Percentiles rank a stretch among this genome's conserved stretches.
Conservation (phyloP, 2,888 invertebrate genomes). For the Mactromeris polynyma region DNA sequence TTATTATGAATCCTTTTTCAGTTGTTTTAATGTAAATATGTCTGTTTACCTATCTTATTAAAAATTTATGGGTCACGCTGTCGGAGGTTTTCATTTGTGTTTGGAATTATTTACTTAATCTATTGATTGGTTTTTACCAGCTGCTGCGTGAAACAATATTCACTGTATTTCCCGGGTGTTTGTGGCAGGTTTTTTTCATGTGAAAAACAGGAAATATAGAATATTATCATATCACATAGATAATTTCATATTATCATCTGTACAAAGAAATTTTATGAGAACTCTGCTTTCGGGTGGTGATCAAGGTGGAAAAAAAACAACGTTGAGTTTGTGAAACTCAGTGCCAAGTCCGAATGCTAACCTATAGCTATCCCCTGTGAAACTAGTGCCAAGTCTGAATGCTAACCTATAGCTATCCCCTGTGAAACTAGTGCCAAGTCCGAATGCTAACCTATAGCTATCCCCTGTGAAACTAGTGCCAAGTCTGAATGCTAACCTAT, state of each 20-base stretch:
- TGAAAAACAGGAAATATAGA: slow-evolving; percentile 2
- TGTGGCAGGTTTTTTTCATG: not conserved
- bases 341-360: too few species aligned
- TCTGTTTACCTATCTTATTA: not conserved
- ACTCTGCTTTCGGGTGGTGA: not conserved
- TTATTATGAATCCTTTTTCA: not conserved
- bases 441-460: too few species aligned
- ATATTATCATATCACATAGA: not conserved
- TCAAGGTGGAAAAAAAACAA: not conserved
- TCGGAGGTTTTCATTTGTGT: not conserved
- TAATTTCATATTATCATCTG: not conserved
- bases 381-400: too few species aligned
- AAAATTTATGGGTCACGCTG: slow-evolving; percentile 1
- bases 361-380: too few species aligned
- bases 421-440: too few species aligned
- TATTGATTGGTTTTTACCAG: not conserved
- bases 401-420: too few species aligned
- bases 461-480: too few species aligned
- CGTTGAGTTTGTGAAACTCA: too few species aligned
- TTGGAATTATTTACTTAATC: not conserved
- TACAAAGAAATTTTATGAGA: not conserved
- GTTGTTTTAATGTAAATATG: not conserved
- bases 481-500: too few species aligned
- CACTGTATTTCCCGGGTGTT: not conserved
- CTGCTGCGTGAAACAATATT: not conserved